A percentile compares a stretch with the other conserved stretches of the same genome.
Evolutionary conservation across 2,888 invertebrate species (phyloP).

Genomic region (Cryptus viduatorius): DNA sequence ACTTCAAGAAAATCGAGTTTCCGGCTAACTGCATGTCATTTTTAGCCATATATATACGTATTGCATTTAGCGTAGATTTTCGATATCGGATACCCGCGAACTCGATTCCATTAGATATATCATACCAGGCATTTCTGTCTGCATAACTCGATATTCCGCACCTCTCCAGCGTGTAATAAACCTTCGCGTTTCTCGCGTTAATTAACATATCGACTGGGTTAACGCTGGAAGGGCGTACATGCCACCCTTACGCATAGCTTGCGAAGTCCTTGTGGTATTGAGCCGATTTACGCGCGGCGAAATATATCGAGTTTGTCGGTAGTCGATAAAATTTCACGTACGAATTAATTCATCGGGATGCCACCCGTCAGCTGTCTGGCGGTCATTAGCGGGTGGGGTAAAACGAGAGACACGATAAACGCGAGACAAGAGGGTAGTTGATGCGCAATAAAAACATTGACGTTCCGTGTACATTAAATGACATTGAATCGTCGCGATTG

Average conservation of each 20-base stretch:
- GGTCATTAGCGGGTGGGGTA: background rate
- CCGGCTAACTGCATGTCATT: conserved; percentile 6
- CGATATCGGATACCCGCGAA: conserved; percentile 10
- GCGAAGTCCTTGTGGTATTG: too few species aligned
- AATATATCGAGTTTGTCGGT: conserved; percentile 40
- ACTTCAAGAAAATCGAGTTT: background rate
- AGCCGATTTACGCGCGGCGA: too few species aligned
- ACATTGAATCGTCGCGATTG: conserved; percentile 16
- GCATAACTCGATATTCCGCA: background rate
- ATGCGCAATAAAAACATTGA: conserved; percentile 35
- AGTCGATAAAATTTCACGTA: conserved; percentile 29
- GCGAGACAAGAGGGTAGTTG: background rate
- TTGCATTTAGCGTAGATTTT: conserved; percentile 7
- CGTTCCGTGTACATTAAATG: conserved; percentile 24
- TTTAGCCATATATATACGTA: background rate
- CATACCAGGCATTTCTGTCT: too few species aligned
- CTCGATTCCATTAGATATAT: background rate
- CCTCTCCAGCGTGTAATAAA: conserved; percentile 7
- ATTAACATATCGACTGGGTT: conserved; percentile 27
- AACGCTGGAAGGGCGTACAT: too few species aligned
- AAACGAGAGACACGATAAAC: conserved; percentile 12
- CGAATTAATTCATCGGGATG: conserved; percentile 30
- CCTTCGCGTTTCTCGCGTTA: conserved; percentile 9
- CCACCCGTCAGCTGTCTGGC: too few species aligned
- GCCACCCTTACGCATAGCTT: too few species aligned